phyloP scores from a whole-genome alignment of 1,140 invertebrate species.

The Sitobion miscanthi region DNA sequence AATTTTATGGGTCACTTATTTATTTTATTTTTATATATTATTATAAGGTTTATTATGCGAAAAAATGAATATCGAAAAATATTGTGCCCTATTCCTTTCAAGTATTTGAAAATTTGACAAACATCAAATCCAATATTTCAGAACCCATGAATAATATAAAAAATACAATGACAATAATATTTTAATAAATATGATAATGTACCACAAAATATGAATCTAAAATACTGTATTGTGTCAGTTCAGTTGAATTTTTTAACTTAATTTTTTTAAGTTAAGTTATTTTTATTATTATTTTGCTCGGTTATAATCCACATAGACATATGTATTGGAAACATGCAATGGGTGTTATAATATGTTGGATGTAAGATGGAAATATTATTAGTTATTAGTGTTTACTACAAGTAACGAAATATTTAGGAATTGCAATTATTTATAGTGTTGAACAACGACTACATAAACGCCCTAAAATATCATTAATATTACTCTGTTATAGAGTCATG shows the following conservation, averaged over 20 bases:
- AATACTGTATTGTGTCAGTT: background rate
- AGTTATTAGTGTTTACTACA: too few relatives aligned
- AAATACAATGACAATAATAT: background rate
- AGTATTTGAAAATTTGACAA: background rate
- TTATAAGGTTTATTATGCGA: too few relatives aligned
- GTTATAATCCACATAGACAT: too few relatives aligned
- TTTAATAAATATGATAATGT: background rate
- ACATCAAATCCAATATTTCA: background rate
- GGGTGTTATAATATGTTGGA: too few relatives aligned
- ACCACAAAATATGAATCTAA: background rate
- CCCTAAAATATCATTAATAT: too few relatives aligned
- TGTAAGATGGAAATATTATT: too few relatives aligned
- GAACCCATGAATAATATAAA: background rate
- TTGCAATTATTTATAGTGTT: background rate
- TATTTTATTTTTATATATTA: background rate
- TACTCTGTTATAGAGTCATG: background rate
- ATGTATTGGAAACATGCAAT: too few relatives aligned
- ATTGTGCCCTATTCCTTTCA: background rate
- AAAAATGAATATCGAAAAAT: too few relatives aligned
- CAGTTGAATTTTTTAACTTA: too few relatives aligned
- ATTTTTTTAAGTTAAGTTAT: too few relatives aligned
- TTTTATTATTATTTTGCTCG: too few relatives aligned
- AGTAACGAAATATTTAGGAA: background rate
- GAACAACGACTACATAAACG: too few relatives aligned
- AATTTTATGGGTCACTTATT: background rate